Percentiles rank a stretch among this genome's conserved stretches.
These are phyloP conservation scores for Amazona guildingii DNA, from an alignment of 2,113 vertebrate genomes.

Conservation along the genomic window DNA sequence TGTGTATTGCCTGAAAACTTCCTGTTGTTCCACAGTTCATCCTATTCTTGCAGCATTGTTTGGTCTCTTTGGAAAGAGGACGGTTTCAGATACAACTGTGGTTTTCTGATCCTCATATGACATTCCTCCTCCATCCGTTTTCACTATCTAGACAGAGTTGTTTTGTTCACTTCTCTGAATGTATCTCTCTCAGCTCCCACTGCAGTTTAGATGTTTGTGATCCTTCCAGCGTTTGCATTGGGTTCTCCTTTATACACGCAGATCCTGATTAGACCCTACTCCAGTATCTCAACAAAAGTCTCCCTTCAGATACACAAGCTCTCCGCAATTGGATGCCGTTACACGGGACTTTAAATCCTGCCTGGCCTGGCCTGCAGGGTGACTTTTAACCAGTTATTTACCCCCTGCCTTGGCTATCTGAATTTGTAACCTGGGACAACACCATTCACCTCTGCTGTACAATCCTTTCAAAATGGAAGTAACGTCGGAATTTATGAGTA, in stretches of 20 bases:
- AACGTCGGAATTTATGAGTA: neutral
- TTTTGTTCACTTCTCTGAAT: neutral
- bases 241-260: neutral
- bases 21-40: neutral
- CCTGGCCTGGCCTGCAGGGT: neutral
- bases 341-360: neutral
- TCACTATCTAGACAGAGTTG: neutral
- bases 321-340: neutral
- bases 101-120: neutral
- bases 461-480: neutral
- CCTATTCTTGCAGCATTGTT: neutral
- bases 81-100: neutral
- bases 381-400: neutral
- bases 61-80: neutral
- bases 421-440: neutral
- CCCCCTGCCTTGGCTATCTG: neutral
- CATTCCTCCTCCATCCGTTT: neutral
- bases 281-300: neutral
- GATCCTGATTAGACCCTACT: neutral
- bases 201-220: neutral
- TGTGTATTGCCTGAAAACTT: neutral
- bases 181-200: neutral
- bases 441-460: neutral
- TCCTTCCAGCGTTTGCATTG: neutral
- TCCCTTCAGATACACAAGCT: neutral